A percentile compares a stretch with the other conserved stretches of the same genome.
Conservation (phyloP, 1,140 invertebrate species). For the Drosophila setifemur region DNA sequence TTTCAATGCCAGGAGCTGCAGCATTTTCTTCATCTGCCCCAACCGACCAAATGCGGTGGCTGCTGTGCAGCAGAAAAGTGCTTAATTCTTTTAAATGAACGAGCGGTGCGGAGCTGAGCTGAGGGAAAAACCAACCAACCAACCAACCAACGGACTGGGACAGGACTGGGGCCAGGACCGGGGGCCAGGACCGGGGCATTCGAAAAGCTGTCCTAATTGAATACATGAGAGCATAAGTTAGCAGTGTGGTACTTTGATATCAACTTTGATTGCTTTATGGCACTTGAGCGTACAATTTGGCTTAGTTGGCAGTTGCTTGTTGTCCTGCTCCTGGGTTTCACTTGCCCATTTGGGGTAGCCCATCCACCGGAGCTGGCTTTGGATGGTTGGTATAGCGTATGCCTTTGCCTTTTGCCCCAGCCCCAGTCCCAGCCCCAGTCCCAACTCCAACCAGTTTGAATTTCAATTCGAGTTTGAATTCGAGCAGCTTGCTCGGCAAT, state of each 20-base stretch:
- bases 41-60: constrained; percentile 39
- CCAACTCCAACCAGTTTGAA: constrained; percentile 29
- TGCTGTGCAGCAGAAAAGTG: constrained; percentile 67
- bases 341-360: constrained; percentile 47
- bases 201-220: constrained; percentile 78
- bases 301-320: constrained; percentile 65
- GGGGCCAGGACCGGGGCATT: constrained; percentile 43
- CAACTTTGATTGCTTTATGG: constrained; percentile 80
- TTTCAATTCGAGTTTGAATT: constrained; percentile 58
- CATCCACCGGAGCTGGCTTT: not conserved
- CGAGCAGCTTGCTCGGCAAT: constrained; percentile 48
- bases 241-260: constrained; percentile 77
- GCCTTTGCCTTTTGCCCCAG: not conserved
- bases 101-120: constrained; percentile 11
- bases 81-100: constrained; percentile 77
- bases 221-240: constrained; percentile 79
- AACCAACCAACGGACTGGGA: not conserved
- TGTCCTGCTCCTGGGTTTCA: constrained; percentile 16
- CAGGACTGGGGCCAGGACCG: not conserved
- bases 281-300: constrained; percentile 79
- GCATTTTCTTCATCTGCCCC: constrained; percentile 62
- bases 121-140: too few relatives aligned
- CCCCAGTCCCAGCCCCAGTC: not conserved
- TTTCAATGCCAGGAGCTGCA: constrained; percentile 36
- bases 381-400: constrained; percentile 6